Conservation (phyloP, 2,888 invertebrate species). For the Nomada ferruginata region DNA sequence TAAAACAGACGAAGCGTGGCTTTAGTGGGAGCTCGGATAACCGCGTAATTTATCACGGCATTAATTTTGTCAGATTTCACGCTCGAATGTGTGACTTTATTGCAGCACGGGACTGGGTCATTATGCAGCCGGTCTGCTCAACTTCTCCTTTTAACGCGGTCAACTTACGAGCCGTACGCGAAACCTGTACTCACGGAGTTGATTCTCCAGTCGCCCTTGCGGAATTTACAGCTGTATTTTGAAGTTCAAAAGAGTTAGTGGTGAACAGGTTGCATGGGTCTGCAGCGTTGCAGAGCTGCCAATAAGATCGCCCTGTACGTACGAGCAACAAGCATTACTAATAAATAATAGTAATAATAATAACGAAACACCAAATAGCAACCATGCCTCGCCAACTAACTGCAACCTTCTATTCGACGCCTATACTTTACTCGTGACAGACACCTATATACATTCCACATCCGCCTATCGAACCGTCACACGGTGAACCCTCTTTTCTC, state of each 20-base stretch:
- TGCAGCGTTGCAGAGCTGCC: neutral
- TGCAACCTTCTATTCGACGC: neutral
- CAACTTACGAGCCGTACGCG: slow-evolving; percentile 5
- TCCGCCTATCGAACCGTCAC: slow-evolving; percentile 13
- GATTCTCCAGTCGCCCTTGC: neutral
- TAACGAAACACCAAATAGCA: neutral
- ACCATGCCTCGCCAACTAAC: neutral
- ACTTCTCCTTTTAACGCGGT: slow-evolving; percentile 24
- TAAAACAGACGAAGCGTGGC: slow-evolving; percentile 1
- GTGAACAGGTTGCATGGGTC: neutral
- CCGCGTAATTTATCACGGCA: slow-evolving; percentile 43
- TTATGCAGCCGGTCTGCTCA: slow-evolving; percentile 24
- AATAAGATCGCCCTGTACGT: neutral
- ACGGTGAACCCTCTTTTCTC: slow-evolving; percentile 11
- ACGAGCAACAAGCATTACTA: neutral
- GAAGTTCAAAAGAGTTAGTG: slow-evolving; percentile 18
- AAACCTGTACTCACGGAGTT: neutral
- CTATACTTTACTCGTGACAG: slow-evolving; percentile 7
- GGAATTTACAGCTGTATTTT: slow-evolving; percentile 16
- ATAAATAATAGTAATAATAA: neutral
- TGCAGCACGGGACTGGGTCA: slow-evolving; percentile 32
- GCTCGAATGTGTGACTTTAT: slow-evolving; percentile 35
- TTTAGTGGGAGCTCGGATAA: slow-evolving; percentile 13
- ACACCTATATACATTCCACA: slow-evolving; percentile 12
- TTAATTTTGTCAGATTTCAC: slow-evolving; percentile 46